A percentile compares a stretch with the other conserved stretches of the same genome.
These are phyloP conservation scores for Sebastes kiyomatsui DNA, from an alignment of 2,797 vertebrate genomes.

Conservation along the genomic window DNA sequence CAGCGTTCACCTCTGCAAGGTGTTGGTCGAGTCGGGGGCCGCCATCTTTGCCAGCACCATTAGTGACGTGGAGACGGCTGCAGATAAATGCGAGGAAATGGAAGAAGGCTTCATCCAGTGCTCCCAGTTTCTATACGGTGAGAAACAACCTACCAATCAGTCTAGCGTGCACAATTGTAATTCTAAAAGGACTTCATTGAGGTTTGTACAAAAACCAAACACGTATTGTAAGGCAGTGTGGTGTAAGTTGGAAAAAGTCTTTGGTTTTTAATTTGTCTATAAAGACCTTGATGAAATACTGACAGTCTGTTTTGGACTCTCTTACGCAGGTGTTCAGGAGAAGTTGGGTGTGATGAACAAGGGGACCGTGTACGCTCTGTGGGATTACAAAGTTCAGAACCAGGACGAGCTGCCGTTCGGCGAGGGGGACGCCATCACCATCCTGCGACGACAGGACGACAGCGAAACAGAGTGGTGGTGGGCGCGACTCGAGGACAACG, in stretches of 20 bases:
- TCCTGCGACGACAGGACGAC: conserved; percentile 92
- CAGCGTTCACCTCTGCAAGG: conserved; percentile 97
- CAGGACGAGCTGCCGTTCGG: conserved; percentile 92
- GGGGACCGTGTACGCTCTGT: conserved; percentile 92
- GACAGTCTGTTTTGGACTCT: not conserved
- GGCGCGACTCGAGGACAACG: conserved; percentile 92
- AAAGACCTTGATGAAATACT: not conserved
- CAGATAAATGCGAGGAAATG: conserved; percentile 99
- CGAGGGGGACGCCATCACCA: conserved; percentile 92
- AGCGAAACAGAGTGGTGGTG: conserved; percentile 98
- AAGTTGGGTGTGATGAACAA: conserved; percentile 99
- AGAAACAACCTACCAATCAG: conserved; percentile 3
- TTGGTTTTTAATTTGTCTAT: not conserved
- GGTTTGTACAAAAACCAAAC: not conserved
- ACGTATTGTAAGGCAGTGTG: not conserved
- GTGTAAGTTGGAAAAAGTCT: not conserved
- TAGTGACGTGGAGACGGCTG: conserved; percentile 96
- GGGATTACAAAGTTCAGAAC: conserved; percentile 93
- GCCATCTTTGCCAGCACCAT: conserved; percentile 98
- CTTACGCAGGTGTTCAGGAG: conserved; percentile 91
- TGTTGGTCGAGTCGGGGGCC: conserved; percentile 96
- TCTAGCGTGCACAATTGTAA: not conserved
- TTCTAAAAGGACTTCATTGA: not conserved
- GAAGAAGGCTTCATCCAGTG: conserved; percentile 97
- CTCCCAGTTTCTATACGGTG: conserved; percentile 97